A percentile compares a stretch with the other conserved stretches of the same genome.
These are phyloP conservation scores for Hydrocynus forskahlii DNA, from an alignment of 2,797 vertebrate species.

Conservation along the genomic window DNA sequence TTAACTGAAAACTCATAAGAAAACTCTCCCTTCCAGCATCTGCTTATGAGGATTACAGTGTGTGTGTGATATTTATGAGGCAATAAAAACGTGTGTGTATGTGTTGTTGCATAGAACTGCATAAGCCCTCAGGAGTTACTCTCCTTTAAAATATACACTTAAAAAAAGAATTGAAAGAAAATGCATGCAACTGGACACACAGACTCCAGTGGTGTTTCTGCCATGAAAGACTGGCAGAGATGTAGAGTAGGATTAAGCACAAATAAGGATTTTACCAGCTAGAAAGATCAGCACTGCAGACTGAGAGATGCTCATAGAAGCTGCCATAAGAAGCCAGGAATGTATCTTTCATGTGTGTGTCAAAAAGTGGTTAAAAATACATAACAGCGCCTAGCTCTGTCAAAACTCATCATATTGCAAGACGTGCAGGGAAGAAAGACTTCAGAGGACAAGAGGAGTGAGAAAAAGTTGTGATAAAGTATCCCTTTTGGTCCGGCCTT, in stretches of 20 bases:
- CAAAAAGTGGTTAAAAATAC: conserved; percentile 41
- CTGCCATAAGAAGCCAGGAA: conserved; percentile 42
- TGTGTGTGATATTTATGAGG: conserved; percentile 36
- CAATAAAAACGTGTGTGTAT: conserved; percentile 4
- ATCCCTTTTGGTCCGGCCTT: background rate
- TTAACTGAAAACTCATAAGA: conserved; percentile 46
- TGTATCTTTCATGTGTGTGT: conserved; percentile 40
- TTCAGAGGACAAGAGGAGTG: background rate
- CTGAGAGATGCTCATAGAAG: conserved; percentile 36
- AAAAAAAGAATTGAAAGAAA: conserved; percentile 15
- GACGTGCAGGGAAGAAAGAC: background rate
- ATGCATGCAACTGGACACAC: background rate
- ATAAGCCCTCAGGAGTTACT: conserved; percentile 30
- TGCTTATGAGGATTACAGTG: conserved; percentile 33
- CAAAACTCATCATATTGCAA: conserved; percentile 1
- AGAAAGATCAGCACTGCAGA: conserved; percentile 6
- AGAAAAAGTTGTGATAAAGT: conserved; percentile 21
- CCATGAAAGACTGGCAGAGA: background rate
- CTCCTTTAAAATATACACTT: background rate
- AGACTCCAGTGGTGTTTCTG: background rate
- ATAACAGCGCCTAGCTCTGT: conserved; percentile 25
- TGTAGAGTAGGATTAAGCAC: background rate
- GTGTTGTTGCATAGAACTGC: conserved; percentile 22
- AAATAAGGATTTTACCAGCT: conserved; percentile 8
- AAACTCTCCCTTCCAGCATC: conserved; percentile 38